phyloP scores from a whole-genome alignment of 2,113 vertebrate genomes.

The Vidua macroura region DNA sequence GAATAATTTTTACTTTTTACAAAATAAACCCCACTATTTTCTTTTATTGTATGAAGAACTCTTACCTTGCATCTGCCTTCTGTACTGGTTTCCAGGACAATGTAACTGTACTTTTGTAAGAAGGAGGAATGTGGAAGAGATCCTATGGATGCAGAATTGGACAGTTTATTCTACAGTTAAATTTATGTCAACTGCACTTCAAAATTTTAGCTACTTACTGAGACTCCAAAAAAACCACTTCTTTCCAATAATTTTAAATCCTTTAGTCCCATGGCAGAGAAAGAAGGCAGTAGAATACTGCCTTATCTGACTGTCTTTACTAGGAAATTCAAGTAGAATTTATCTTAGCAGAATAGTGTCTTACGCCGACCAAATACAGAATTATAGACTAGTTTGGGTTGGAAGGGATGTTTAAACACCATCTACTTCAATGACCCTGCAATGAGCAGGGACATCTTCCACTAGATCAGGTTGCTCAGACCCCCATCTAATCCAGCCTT shows the following conservation, averaged over 20 bases:
- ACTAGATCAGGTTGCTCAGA: not conserved
- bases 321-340: not conserved
- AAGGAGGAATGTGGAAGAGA: slow-evolving; percentile 98
- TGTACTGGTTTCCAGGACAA: slow-evolving; percentile 98
- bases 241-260: not conserved
- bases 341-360: not conserved
- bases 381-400: not conserved
- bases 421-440: not conserved
- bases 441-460: not conserved
- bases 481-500: not conserved
- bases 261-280: not conserved
- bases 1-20: not conserved
- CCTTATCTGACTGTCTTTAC: not conserved
- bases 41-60: not conserved
- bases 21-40: not conserved
- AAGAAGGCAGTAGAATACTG: not conserved
- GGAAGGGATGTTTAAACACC: not conserved
- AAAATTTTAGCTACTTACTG: not conserved
- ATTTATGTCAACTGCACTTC: not conserved
- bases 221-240: not conserved
- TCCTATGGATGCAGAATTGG: slow-evolving; percentile 78
- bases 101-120: slow-evolving; percentile 96
- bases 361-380: not conserved
- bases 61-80: slow-evolving; percentile 86
- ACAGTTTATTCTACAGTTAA: not conserved